phyloP scores from a whole-genome alignment of 2,888 invertebrate genomes.

The Dilophus febrilis region DNA sequence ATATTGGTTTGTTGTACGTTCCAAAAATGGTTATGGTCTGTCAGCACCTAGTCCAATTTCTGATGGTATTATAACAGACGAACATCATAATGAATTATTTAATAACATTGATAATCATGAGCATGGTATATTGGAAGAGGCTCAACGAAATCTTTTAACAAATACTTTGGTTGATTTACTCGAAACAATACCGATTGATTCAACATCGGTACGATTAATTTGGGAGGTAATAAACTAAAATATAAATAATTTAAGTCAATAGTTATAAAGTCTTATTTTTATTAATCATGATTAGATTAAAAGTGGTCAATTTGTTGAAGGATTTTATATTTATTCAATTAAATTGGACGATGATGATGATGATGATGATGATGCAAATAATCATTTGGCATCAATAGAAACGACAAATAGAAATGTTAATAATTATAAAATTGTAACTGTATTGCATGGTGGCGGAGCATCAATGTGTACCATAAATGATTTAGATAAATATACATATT shows the following conservation, averaged over 20 bases:
- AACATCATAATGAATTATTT: conserved; percentile 1
- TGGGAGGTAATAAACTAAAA: conserved; percentile 47
- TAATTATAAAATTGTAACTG: conserved; percentile 54
- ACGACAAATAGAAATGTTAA: conserved; percentile 29
- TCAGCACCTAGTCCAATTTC: conserved; percentile 69
- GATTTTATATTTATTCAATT: conserved; percentile 62
- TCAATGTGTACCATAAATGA: conserved; percentile 61
- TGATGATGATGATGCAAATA: no score
- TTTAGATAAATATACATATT: conserved; percentile 65
- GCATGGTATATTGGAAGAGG: conserved; percentile 39
- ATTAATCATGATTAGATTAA: conserved; percentile 23
- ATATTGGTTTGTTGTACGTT: conserved; percentile 76
- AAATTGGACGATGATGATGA: no score
- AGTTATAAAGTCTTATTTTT: conserved; percentile 23
- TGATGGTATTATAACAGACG: conserved; percentile 44
- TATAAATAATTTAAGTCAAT: no score
- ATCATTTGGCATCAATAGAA: no score
- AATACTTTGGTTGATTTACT: conserved; percentile 61
- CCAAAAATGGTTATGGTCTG: conserved; percentile 71
- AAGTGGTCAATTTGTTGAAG: conserved; percentile 63
- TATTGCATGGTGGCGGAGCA: conserved; percentile 52
- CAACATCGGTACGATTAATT: conserved; percentile 66
- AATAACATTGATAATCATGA: conserved; percentile 9
- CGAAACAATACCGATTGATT: conserved; percentile 66
- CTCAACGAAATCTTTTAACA: conserved; percentile 48